Base-by-base conservation (phyloP, 2,888 invertebrate species). In the Lutraria lutraria region DNA sequence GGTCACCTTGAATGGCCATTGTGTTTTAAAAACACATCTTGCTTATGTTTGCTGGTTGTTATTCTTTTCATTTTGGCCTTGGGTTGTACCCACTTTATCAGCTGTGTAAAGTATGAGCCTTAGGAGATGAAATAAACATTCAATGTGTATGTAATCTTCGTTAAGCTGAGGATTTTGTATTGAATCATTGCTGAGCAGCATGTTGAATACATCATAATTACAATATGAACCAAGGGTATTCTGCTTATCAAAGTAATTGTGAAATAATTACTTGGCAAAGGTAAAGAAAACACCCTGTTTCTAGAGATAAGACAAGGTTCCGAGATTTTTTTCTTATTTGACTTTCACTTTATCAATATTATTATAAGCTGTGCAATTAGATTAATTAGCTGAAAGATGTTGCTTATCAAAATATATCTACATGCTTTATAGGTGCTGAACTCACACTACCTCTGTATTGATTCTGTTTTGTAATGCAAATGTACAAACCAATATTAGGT, bases 251-350 rank as follows among this genome's bases (percentile, higher is more conserved):
- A 68, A 68, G 25, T 68, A 68, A 68, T 68, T 76, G 13, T 76
- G 34, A 76, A 76, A 84, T 76, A 84, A 53, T 54, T 84, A 54
- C 43, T 84, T 84, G 84, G 84, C 84, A 84, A 54, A 31, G 76
- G 25, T 31, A 84, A 54, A 52, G 84, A 76, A 68, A 52, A 84
- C 72, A 68, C 76, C 52, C 19, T 84, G 84, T 76, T 76, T 72
- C 21, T 29, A 31, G 16, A 72, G 76, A 84, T 84, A 84, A 84
- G 54, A 53, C 54, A 13, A 76, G 34, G 13, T 76, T 31, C 76
- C 25, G 10, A 76, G 29, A 76, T 76, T 34, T 76, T n/a, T n/a
- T 2, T 76, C 29, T 31, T 1, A 76, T 76, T 76, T 16, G 34
- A 76, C 76, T 31, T 76, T 76, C 31, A 31, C 34, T 76, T 76